These are phyloP conservation scores for Palythoa grandis DNA, from an alignment of 92 coral and sea anemone genomes.

Conservation along the genomic window DNA sequence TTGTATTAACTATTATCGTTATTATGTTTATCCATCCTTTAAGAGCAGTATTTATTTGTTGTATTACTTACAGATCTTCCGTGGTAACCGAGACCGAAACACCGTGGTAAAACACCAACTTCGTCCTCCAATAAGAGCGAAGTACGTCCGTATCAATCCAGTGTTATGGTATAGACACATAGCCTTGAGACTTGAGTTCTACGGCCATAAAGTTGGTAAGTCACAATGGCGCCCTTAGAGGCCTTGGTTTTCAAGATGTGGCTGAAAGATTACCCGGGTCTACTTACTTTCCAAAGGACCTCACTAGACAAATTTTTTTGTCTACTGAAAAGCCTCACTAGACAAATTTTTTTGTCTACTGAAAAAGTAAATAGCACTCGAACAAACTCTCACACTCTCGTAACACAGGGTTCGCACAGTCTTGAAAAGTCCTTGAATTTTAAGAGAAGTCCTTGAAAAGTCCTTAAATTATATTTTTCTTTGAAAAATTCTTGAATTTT, in stretches of 20 bases:
- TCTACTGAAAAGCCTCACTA: no score
- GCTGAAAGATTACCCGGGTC: not conserved
- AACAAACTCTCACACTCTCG: no score
- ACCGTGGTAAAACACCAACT: conserved; percentile 68
- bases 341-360: no score
- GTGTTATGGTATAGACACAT: conserved; percentile 74
- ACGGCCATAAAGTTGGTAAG: conserved; percentile 87
- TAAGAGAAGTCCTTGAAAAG: no score
- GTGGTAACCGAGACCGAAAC: conserved; percentile 76
- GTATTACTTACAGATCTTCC: conserved; percentile 58
- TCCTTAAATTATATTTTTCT: no score
- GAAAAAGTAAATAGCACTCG: no score
- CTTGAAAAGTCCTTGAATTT: no score
- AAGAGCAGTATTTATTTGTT: not conserved
- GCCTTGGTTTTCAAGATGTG: not conserved
- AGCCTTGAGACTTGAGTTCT: conserved; percentile 79
- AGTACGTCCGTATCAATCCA: conserved; percentile 80
- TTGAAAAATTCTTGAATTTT: no score
- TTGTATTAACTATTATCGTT: no score
- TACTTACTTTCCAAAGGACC: not conserved
- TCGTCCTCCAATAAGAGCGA: conserved; percentile 68
- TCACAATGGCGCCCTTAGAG: not conserved
- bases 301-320: no score
- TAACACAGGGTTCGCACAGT: no score
- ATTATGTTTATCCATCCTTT: no score